Base-by-base conservation (phyloP, 2,113 vertebrate genomes). In the Ahaetulla prasina region DNA sequence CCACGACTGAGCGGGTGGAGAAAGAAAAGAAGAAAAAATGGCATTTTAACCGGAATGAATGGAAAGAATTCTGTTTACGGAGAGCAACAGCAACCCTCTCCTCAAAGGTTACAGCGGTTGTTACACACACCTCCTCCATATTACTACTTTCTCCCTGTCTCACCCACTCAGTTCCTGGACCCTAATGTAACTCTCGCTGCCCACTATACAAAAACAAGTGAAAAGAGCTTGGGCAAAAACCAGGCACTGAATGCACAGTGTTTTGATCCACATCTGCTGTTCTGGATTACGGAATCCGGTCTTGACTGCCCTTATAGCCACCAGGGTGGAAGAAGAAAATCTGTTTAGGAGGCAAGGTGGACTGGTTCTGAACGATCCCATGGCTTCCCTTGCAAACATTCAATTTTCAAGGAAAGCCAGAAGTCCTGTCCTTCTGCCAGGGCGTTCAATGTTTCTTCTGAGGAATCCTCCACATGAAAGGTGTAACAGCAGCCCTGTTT, bases 1-100 rank as follows among this genome's bases (percentile, higher is more conserved):
- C 98, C 94, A 98, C 96, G 94, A 99, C 98, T 99, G 95, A 93
- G 96, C 90, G 96, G 39, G 92, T 30, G 22, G 10, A 53, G 25
- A 85, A 16, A 23, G 53, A n/a, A 9, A 52, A 27, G 88, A 53
- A 27, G 88, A 74, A 25, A 14, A 27, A 94, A 91, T 0, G 0
- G 35, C 0, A 4, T 96, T 85, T 93, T 8, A 1, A 92, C 88
- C 4, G 6, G 39, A 87, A 94, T 9, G 39, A 87, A 93, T 25
- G 35, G 0, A 0, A 86, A 7, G 8, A 0, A 3, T 10, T 57
- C 16, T 43, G 4, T n/a, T 43, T 0, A 74, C 18, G 1, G n/a
- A 43, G 2, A 22, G 2, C 2, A 9, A 47, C 9, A 20, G 18
- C 43, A 9, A 47, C 30, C 54, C 35, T 23, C 55, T 20, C 0